Percentiles rank a stretch among this genome's conserved stretches.
Evolutionary conservation across 2,113 vertebrate species (phyloP).

Genomic region (Triplophysa siluroides): DNA sequence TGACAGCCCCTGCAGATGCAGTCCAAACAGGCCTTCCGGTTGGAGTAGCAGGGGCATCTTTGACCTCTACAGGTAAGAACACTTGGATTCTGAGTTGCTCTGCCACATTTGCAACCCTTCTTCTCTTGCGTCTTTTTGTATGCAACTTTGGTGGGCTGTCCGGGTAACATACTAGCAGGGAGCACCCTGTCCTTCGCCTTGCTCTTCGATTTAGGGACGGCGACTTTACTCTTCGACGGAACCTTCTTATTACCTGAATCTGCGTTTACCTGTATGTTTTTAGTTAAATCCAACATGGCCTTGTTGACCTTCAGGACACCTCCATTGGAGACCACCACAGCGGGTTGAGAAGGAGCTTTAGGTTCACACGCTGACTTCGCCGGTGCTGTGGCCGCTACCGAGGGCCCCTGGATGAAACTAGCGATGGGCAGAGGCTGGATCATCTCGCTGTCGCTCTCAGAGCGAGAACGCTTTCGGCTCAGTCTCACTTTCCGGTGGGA

Average conservation of each 20-base stretch:
- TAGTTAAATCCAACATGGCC: constrained; percentile 83
- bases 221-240: constrained; percentile 87
- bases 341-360: constrained; percentile 78
- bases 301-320: constrained; percentile 86
- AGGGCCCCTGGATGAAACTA: constrained; percentile 89
- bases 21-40: constrained; percentile 98
- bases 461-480: constrained; percentile 92
- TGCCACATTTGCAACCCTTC: constrained; percentile 98
- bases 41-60: constrained; percentile 96
- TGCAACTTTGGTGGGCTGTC: constrained; percentile 87
- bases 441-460: constrained; percentile 95
- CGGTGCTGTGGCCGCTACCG: constrained; percentile 78
- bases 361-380: constrained; percentile 80
- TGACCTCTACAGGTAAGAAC: constrained; percentile 98
- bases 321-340: constrained; percentile 85
- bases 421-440: constrained; percentile 91
- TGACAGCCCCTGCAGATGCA: constrained; percentile 99
- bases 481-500: constrained; percentile 83
- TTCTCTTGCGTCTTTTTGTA: constrained; percentile 97
- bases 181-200: constrained; percentile 87
- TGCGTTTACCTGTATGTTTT: constrained; percentile 87
- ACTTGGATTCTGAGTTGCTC: constrained; percentile 98
- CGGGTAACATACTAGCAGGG: constrained; percentile 84
- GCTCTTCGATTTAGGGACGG: constrained; percentile 88
- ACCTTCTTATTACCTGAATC: constrained; percentile 88